A percentile compares a stretch with the other conserved stretches of the same genome.
Evolutionary conservation across 37 sponge, comb jelly and placozoan species (phyloP).

Genomic region (Chondrosia reniformis): DNA sequence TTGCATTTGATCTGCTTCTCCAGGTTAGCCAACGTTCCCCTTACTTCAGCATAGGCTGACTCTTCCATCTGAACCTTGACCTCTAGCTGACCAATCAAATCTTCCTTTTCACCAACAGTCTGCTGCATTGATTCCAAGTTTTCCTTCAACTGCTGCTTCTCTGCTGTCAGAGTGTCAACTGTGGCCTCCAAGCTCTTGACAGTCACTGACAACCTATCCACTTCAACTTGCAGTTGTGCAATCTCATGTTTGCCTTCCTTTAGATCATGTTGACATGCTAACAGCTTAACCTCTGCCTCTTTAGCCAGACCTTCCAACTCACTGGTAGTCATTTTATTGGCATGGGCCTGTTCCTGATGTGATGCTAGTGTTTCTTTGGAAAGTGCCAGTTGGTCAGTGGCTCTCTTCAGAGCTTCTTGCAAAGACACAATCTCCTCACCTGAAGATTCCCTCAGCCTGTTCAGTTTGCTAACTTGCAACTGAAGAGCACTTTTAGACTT

Average conservation of each 20-base stretch:
- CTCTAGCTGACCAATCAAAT: neutral
- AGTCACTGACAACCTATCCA: neutral
- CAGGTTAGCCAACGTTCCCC: neutral
- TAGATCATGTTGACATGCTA: neutral
- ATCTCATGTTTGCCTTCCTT: no score
- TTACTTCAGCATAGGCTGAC: neutral
- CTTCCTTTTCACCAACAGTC: slow-evolving; percentile 1
- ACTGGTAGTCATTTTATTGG: neutral
- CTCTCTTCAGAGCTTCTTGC: slow-evolving; percentile 7
- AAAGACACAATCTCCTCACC: neutral
- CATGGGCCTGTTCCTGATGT: slow-evolving; percentile 14
- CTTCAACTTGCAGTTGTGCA: neutral
- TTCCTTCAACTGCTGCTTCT: no score
- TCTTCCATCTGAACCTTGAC: neutral
- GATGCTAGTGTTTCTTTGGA: neutral
- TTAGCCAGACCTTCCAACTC: slow-evolving; percentile 25
- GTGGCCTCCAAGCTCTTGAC: slow-evolving; percentile 8
- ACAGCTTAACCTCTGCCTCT: slow-evolving; percentile 24
- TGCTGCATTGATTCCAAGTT: no score
- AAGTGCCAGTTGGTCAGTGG: neutral
- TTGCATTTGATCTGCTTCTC: neutral
- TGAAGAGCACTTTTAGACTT: slow-evolving; percentile 5
- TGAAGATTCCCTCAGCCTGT: neutral
- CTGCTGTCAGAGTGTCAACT: no score
- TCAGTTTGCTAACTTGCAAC: neutral